A percentile compares a stretch with the other conserved stretches of the same genome.
These are phyloP conservation scores for Corvus moneduloides DNA, from an alignment of 2,113 vertebrate genomes.

Conservation along the genomic window DNA sequence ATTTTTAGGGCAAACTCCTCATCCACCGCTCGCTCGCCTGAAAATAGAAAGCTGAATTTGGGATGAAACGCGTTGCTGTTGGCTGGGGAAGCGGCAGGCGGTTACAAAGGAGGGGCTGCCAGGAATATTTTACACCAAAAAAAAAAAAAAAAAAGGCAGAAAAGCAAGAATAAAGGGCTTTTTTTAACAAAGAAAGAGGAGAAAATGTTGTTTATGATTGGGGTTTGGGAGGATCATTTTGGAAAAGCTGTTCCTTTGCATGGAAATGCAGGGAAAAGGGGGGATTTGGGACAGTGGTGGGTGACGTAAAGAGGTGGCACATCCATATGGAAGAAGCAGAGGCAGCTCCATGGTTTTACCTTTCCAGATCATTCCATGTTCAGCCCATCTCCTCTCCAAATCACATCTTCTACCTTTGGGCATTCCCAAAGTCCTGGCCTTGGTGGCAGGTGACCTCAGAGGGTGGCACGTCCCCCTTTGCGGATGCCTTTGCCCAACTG, in stretches of 20 bases:
- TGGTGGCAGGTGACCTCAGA: not conserved
- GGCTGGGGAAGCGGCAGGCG: slow-evolving; percentile 74
- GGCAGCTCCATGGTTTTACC: not conserved
- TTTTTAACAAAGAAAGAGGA: not conserved
- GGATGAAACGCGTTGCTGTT: slow-evolving; percentile 72
- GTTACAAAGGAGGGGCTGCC: slow-evolving; percentile 72
- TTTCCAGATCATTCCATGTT: not conserved
- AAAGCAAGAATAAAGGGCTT: not conserved
- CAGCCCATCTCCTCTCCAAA: not conserved
- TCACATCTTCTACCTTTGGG: not conserved
- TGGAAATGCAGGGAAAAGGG: not conserved
- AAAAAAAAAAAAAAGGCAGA: not conserved
- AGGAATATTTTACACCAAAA: slow-evolving; percentile 61
- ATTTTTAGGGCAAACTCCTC: slow-evolving; percentile 78
- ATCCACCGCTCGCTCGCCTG: slow-evolving; percentile 59
- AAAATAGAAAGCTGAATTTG: slow-evolving; percentile 78
- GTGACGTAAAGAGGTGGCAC: not conserved
- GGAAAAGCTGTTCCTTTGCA: not conserved
- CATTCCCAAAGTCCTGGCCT: not conserved
- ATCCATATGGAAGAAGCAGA: not conserved
- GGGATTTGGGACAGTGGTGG: not conserved
- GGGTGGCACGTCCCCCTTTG: not conserved
- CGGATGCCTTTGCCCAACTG: not conserved
- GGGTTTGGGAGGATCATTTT: not conserved
- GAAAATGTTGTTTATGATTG: not conserved